Conservation (phyloP, 2,113 vertebrate genomes). For the Rhea pennata region DNA sequence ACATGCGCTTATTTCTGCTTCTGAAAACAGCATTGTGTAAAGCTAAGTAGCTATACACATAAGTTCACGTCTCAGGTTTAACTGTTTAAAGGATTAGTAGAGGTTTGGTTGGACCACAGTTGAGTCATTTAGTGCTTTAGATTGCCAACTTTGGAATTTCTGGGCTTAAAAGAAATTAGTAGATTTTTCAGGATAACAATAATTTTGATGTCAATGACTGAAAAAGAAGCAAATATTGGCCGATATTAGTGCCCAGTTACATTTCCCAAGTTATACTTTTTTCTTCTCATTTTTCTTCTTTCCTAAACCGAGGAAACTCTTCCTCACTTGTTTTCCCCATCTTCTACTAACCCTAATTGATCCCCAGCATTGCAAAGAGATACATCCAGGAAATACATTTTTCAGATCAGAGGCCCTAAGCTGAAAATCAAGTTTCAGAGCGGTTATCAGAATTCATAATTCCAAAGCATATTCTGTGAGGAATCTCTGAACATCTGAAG, state of each 20-base stretch:
- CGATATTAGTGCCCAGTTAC: not conserved
- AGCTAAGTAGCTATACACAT: not conserved
- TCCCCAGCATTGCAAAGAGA: not conserved
- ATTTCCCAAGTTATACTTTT: not conserved
- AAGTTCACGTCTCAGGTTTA: not conserved
- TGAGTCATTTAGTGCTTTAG: not conserved
- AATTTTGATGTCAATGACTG: not conserved
- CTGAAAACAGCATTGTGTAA: not conserved
- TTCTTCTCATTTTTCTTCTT: not conserved
- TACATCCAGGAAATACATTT: not conserved
- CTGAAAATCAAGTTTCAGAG: not conserved
- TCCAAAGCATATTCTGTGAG: not conserved
- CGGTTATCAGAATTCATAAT: not conserved
- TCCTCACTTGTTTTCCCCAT: not conserved
- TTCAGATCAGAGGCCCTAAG: not conserved
- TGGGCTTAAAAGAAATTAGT: not conserved
- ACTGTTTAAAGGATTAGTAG: not conserved
- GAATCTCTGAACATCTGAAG: not conserved
- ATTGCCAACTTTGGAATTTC: not conserved
- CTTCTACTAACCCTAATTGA: not conserved
- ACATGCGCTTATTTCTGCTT: not conserved
- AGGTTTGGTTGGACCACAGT: not conserved
- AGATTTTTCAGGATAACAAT: not conserved
- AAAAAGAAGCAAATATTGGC: not conserved
- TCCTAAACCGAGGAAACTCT: not conserved